Evolutionary conservation across 2,888 invertebrate genomes (phyloP), one percentile per base, ranked within the genome.

Genomic region (Herminia tarsipennalis): DNA sequence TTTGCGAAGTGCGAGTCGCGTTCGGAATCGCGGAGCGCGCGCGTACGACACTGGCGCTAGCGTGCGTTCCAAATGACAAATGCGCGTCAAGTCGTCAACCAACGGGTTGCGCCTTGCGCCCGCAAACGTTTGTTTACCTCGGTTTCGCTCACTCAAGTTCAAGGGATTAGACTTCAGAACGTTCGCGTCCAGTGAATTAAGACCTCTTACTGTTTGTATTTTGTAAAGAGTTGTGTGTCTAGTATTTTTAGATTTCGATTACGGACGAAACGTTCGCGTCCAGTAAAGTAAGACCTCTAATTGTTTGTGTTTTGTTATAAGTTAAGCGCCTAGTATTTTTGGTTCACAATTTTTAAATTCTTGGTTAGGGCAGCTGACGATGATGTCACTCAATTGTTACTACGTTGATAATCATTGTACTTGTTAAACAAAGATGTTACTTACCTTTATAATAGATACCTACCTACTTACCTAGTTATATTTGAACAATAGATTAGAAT

Each of bases 31-130:
- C 71, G 71, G 76, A 72, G 76, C 72, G 78, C 81, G 78, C 76
- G 70, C 73, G 49, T 28, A 64, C 56, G 70, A 70, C 69, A 71
- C 70, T 56, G 56, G 71, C 79, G 71, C 77, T 76, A 68, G 75
- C 70, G 77, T 73, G 76, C 82, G 76, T 81, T 79, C 80, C 75
- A 77, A 88, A 85, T 89, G 89, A 89, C 89, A 90, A 90, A 90
- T 87, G 88, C 81, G 83, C 83, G 82, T 81, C 83, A n/a, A n/a
- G n/a, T n/a, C 36, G 36, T 25, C 36, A 35, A 35, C 35, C 24
- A 79, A 74, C 72, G 73, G 70, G 75, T 81, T 82, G 56, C 62
- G 65, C 66, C 67, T 58, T 54, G 65, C 40, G n/a, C n/a, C n/a
- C n/a, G n/a, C n/a, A n/a, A 55, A 54, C 71, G 74, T 83, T 85